Evolutionary conservation across 2,113 vertebrate genomes (phyloP).

Genomic region (Nycticryphes semicollaris): DNA sequence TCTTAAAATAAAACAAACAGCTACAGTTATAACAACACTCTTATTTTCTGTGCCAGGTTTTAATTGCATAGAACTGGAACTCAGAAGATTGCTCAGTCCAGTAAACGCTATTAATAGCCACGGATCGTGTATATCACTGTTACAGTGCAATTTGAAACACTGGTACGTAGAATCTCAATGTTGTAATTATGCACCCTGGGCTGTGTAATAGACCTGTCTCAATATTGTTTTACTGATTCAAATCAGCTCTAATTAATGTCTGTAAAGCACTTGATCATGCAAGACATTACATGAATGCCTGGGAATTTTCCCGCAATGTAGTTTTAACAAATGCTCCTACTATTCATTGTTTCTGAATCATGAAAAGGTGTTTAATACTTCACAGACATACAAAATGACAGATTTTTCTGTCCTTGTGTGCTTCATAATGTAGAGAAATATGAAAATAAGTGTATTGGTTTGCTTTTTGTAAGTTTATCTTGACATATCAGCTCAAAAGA

Average conservation of each 20-base stretch:
- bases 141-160: background rate
- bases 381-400: background rate
- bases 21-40: background rate
- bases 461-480: slow-evolving; percentile 1
- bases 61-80: background rate
- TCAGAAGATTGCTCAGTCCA: background rate
- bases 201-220: background rate
- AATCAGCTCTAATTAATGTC: slow-evolving; percentile 19
- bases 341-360: slow-evolving; percentile 6
- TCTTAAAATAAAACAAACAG: background rate
- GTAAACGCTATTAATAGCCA: background rate
- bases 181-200: background rate
- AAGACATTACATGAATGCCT: background rate
- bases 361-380: background rate
- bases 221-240: slow-evolving; percentile 1
- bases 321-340: background rate
- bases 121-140: background rate
- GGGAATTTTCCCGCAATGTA: background rate
- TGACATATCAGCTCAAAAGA: background rate
- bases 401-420: background rate
- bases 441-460: background rate
- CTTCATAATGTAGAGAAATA: background rate
- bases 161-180: background rate
- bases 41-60: background rate
- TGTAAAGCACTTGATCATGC: background rate